These are phyloP conservation scores for Limnodromus scolopaceus DNA, from an alignment of 2,797 vertebrate species.

Conservation along the genomic window DNA sequence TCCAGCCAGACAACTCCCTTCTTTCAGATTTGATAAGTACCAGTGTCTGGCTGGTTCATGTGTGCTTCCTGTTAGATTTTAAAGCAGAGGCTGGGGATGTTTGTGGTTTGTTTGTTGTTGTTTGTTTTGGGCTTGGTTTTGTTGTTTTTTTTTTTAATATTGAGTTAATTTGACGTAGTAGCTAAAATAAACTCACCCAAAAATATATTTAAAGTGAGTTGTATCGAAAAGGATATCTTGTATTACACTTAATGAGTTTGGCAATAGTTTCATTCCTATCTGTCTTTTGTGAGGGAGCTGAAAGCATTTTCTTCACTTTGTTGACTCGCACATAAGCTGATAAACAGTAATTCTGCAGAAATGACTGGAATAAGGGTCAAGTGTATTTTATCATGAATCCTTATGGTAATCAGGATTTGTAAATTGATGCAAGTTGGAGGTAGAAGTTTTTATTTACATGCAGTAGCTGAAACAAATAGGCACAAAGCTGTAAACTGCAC, in stretches of 20 bases:
- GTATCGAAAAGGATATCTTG: not conserved
- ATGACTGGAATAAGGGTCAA: not conserved
- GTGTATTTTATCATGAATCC: not conserved
- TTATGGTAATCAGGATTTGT: not conserved
- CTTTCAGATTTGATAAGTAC: slow-evolving; percentile 59
- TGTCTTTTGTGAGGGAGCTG: not conserved
- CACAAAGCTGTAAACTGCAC: not conserved
- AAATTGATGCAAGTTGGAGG: not conserved
- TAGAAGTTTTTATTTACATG: not conserved
- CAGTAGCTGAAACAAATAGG: accelerated
- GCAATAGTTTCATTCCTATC: not conserved
- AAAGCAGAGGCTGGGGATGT: not conserved
- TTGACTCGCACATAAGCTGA: not conserved
- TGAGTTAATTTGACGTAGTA: not conserved
- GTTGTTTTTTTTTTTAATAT: not conserved
- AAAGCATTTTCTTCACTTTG: not conserved
- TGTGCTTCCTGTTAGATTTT: slow-evolving; percentile 39
- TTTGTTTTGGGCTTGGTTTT: not conserved
- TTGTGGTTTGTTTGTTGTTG: slow-evolving; percentile 8
- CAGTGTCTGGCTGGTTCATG: slow-evolving; percentile 40
- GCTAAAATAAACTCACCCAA: not conserved
- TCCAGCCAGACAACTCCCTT: slow-evolving; percentile 37
- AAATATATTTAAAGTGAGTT: not conserved
- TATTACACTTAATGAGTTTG: not conserved
- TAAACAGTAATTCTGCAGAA: not conserved